Evolutionary conservation across 1,140 invertebrate genomes (phyloP).

Genomic region (Ceratoteleas bidentatus): DNA sequence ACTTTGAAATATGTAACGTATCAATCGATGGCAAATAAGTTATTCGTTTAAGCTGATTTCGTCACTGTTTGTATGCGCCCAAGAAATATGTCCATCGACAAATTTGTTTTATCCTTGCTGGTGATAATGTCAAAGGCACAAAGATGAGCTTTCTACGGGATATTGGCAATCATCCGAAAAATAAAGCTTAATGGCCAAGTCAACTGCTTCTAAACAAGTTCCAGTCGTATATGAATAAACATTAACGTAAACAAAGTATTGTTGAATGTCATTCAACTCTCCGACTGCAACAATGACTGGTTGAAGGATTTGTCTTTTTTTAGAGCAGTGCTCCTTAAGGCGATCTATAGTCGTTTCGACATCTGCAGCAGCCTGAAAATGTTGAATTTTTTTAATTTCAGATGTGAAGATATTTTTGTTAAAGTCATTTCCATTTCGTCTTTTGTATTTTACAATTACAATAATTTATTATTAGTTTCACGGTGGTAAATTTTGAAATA

Average conservation of each 20-base stretch:
- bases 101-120: conserved; percentile 11
- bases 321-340: conserved; percentile 9
- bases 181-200: conserved; percentile 29
- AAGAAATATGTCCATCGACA: conserved; percentile 20
- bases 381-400: neutral
- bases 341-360: conserved; percentile 7
- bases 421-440: no score
- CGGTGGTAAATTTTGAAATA: no score
- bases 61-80: conserved; percentile 13
- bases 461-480: no score
- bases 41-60: neutral
- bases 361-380: conserved; percentile 28
- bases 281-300: conserved; percentile 28
- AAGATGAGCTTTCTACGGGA: conserved; percentile 16
- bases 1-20: neutral
- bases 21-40: conserved; percentile 1
- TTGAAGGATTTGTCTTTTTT: conserved; percentile 25
- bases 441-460: no score
- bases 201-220: conserved; percentile 11
- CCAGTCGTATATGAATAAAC: conserved; percentile 2
- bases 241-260: conserved; percentile 34
- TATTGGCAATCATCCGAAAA: conserved; percentile 11
- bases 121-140: conserved; percentile 13
- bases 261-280: conserved; percentile 1
- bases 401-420: no score